These are phyloP conservation scores for Agrochola lychnidis DNA, from an alignment of 2,888 invertebrate species.

Conservation along the genomic window DNA sequence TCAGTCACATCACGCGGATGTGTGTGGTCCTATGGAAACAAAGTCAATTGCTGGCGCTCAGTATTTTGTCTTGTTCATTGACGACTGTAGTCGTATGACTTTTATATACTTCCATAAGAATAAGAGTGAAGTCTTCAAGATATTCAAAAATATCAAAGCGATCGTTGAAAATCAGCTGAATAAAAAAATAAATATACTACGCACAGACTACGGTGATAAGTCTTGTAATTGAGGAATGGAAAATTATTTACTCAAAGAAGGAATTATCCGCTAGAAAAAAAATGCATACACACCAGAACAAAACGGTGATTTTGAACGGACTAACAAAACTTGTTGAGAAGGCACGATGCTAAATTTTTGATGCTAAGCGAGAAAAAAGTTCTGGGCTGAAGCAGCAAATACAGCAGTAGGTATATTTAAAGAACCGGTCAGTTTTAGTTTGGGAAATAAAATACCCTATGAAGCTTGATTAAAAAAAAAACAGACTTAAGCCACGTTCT, in stretches of 20 bases:
- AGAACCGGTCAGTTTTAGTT: neutral
- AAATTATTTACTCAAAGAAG: neutral
- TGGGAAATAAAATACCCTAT: neutral
- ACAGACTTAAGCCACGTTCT: neutral
- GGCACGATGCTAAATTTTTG: neutral
- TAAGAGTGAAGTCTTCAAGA: neutral
- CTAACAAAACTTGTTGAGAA: neutral
- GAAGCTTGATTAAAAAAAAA: neutral
- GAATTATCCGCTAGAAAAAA: neutral
- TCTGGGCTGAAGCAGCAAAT: neutral
- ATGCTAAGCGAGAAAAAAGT: neutral
- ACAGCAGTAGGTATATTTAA: neutral
- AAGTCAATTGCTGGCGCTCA: neutral
- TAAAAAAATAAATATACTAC: neutral
- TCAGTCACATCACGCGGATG: neutral
- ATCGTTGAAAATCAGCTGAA: neutral
- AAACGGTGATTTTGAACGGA: neutral
- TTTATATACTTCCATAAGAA: neutral
- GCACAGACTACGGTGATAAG: neutral
- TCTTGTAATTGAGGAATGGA: neutral
- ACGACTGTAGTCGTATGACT: neutral
- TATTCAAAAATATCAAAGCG: neutral
- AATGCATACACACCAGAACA: neutral
- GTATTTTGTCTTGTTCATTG: neutral
- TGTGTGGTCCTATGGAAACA: constrained; percentile 5